Evolutionary conservation across 1,140 invertebrate species (phyloP), one percentile per base, ranked within the genome.

Genomic region (Diplogasteroides magnus): DNA sequence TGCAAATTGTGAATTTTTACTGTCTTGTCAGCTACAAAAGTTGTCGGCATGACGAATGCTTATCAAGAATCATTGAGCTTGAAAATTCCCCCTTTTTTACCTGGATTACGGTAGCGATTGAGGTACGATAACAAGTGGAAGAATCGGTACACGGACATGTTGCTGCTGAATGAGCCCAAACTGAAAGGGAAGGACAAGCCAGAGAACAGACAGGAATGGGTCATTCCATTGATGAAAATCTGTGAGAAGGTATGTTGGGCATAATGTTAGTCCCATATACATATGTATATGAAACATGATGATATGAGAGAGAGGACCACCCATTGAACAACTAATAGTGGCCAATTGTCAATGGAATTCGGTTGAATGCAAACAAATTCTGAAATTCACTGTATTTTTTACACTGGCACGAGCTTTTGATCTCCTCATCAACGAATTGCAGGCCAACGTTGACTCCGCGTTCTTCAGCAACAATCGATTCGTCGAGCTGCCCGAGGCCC

Each of bases 61-160:
- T n/a, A n/a, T n/a, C n/a, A n/a, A n/a, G n/a, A n/a, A n/a, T 19
- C 37, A 48, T 19, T 11, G 6, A 48, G 6, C 37, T 48, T 6
- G 19, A 19, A 19, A 11, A 19, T 19, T 19, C 37, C 37, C 37
- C 37, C 37, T 29, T 0, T 64, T 64, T 29, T 48, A 0, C 11
- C 11, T 57, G 14, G 28, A 26, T 29, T 19, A 64, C 23, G 31
- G 19, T 48, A 11, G 6, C 6, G 31, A 13, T 64, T 64, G 23
- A 64, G 62, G 29, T 68, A 68, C 37, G 69, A 71, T 58, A 67
- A 58, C 28, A 71, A 71, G 26, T 71, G 69, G 69, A 71, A 71
- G 32, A 15, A 31, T 14, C 64, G 69, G 19, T 67, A 71, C 31
- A 63, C 69, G 23, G 64, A 71, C 26, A 26, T 67, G 26, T 23